Conservation (phyloP, 2,888 invertebrate genomes). For the Eledone cirrhosa region DNA sequence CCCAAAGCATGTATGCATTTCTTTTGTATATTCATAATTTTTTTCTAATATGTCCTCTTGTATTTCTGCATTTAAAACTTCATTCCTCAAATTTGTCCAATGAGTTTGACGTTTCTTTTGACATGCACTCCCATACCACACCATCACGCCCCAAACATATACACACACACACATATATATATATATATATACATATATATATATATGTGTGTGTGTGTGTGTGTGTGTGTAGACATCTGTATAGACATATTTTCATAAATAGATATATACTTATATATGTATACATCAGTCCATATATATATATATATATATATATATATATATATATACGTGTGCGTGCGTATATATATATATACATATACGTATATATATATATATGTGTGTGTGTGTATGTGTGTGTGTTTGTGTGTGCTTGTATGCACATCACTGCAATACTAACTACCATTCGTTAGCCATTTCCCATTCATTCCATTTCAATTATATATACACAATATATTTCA, state of each 20-base stretch:
- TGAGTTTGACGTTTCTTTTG: neutral
- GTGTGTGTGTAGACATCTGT: too few species aligned
- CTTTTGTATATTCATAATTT: neutral
- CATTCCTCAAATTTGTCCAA: neutral
- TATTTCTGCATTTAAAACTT: neutral
- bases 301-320: neutral
- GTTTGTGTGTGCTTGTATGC: neutral
- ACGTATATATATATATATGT: too few species aligned
- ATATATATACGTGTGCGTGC: neutral
- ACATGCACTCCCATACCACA: neutral
- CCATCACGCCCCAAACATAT: too few species aligned
- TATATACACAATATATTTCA: too few species aligned
- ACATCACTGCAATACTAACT: too few species aligned
- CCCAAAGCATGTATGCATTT: too few species aligned
- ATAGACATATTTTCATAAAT: too few species aligned
- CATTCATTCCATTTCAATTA: too few species aligned
- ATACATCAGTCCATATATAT: neutral
- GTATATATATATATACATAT: neutral
- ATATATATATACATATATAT: too few species aligned
- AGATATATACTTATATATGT: neutral
- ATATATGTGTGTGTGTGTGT: too few species aligned
- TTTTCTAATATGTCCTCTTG: neutral
- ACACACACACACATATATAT: too few species aligned
- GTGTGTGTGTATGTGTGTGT: neutral
- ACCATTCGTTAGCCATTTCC: too few species aligned